Evolutionary conservation across 1,140 invertebrate genomes (phyloP).

Genomic region (Anastrepha obliqua): DNA sequence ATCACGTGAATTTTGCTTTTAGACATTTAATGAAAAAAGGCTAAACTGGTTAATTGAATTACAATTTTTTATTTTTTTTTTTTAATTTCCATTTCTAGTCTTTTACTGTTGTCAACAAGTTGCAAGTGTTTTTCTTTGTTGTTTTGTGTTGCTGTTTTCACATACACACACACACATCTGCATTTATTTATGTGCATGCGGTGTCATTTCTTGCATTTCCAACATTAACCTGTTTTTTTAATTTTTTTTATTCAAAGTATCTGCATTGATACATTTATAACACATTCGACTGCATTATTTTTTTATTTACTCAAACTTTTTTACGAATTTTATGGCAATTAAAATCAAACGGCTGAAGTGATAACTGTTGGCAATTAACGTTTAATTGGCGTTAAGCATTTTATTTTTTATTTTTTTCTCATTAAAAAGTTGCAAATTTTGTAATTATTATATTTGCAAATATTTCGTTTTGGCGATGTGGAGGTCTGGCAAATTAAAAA

Average conservation of each 20-base stretch:
- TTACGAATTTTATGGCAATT: not conserved
- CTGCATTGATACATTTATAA: too few species aligned
- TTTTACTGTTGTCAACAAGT: not conserved
- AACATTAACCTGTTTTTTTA: not conserved
- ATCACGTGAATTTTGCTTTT: conserved; percentile 16
- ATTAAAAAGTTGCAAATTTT: not conserved
- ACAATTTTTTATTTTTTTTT: not conserved
- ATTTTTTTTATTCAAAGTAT: too few species aligned
- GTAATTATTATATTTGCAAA: not conserved
- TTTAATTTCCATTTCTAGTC: not conserved
- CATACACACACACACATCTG: not conserved
- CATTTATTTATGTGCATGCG: not conserved
- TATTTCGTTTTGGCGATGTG: too few species aligned
- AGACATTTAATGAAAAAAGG: conserved; percentile 1
- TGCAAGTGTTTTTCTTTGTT: not conserved
- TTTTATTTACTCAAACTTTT: not conserved
- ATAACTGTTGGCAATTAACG: not conserved
- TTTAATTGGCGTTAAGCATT: not conserved
- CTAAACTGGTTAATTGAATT: not conserved
- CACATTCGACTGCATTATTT: too few species aligned
- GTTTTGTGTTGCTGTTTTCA: not conserved
- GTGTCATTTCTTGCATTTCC: not conserved
- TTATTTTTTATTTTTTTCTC: not conserved
- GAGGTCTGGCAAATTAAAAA: too few species aligned
- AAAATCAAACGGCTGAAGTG: not conserved